phyloP scores from a whole-genome alignment of 2,113 vertebrate genomes.

The Bothrops jararaca region DNA sequence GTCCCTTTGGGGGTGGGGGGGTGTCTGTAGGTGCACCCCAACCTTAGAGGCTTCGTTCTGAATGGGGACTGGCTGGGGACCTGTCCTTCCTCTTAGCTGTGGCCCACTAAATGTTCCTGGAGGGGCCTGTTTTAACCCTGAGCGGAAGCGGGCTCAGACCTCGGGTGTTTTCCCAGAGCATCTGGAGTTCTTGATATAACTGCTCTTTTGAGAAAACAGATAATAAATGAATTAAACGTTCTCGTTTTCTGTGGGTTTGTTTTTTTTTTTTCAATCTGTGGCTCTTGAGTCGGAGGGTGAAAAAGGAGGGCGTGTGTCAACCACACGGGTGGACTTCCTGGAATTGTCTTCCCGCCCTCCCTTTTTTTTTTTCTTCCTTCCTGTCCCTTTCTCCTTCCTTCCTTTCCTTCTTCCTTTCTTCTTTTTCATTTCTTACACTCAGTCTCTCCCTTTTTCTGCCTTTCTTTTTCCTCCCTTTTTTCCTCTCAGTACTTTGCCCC shows the following conservation, averaged over 20 bases:
- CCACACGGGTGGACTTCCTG: background rate
- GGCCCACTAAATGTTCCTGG: background rate
- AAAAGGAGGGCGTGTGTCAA: background rate
- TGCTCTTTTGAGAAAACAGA: constrained; percentile 5
- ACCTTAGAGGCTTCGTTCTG: background rate
- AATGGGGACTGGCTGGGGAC: background rate
- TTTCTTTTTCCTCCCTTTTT: no score
- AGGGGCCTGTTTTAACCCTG: background rate
- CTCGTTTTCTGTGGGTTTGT: background rate
- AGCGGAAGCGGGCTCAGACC: background rate
- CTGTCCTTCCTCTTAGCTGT: background rate
- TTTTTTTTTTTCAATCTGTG: background rate
- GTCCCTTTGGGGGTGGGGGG: no score
- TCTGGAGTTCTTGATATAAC: constrained; percentile 6
- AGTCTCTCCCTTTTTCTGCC: no score
- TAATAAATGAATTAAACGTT: constrained; percentile 1
- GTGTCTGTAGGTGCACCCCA: background rate
- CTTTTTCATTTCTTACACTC: background rate
- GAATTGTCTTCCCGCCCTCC: background rate
- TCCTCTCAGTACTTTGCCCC: no score
- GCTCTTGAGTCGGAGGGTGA: background rate
- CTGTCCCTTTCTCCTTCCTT: no score
- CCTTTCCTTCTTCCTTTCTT: background rate
- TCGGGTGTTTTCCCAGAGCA: background rate
- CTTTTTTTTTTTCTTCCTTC: background rate